A percentile compares a stretch with the other conserved stretches of the same genome.
Conservation (phyloP, 2,113 vertebrate genomes). For the Centrocercus urophasianus region DNA sequence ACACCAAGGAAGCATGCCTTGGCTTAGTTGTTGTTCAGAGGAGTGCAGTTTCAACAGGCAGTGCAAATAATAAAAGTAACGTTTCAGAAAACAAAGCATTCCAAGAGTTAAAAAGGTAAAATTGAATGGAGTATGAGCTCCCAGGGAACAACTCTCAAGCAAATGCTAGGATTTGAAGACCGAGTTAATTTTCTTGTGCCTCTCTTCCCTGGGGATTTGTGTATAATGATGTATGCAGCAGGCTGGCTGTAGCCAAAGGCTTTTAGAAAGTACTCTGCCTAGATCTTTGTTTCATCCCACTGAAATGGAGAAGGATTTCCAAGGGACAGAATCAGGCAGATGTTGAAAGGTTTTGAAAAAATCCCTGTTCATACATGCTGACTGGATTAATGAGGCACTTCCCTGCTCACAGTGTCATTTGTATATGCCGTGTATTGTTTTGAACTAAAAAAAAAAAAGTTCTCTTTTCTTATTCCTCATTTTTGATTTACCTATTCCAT, state of each 20-base stretch:
- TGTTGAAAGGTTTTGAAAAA: conserved; percentile 49
- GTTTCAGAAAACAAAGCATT: neutral
- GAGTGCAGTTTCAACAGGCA: neutral
- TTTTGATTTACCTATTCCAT: neutral
- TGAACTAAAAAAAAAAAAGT: neutral
- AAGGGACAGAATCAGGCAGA: conserved; percentile 5
- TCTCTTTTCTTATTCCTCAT: neutral
- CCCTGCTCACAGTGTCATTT: neutral
- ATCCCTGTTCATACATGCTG: neutral
- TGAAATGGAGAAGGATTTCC: conserved; percentile 29
- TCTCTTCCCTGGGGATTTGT: neutral
- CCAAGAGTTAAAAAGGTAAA: neutral
- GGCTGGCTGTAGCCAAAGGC: neutral
- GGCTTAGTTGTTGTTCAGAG: neutral
- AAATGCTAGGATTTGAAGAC: conserved; percentile 1
- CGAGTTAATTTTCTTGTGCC: neutral
- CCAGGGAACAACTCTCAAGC: neutral
- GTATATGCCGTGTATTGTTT: neutral
- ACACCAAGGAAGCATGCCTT: accelerated
- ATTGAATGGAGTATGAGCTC: neutral
- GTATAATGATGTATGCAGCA: neutral
- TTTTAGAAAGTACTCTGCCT: conserved; percentile 1
- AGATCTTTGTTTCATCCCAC: neutral
- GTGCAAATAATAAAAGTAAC: neutral
- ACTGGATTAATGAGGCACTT: conserved; percentile 34